Percentiles rank a stretch among this genome's conserved stretches.
Evolutionary conservation across 2,888 invertebrate genomes (phyloP).

Genomic region (Carpatolechia fugitivella): DNA sequence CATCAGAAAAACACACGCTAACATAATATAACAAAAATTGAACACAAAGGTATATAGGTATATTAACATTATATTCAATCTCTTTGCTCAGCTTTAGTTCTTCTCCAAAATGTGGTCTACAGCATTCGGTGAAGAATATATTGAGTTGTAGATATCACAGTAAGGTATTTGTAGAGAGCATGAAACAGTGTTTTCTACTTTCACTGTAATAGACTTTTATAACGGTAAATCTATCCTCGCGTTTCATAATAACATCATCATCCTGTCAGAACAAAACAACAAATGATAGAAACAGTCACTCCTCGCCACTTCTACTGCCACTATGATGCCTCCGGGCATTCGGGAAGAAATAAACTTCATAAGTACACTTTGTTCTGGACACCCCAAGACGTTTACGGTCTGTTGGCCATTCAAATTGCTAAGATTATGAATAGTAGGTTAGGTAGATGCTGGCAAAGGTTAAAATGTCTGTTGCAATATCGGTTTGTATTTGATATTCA

Average conservation of each 20-base stretch:
- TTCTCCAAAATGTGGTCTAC: no score
- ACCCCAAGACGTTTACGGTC: slow-evolving; percentile 17
- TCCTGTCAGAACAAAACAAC: slow-evolving; percentile 6
- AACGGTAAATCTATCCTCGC: neutral
- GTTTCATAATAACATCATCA: slow-evolving; percentile 3
- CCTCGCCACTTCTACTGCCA: neutral
- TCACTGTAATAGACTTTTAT: neutral
- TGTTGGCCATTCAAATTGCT: slow-evolving; percentile 18
- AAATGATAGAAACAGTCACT: slow-evolving; percentile 3
- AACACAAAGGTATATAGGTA: no score
- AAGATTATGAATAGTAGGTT: neutral
- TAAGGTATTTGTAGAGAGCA: no score
- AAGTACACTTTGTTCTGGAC: slow-evolving; percentile 17
- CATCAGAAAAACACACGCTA: no score
- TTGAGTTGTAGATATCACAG: no score
- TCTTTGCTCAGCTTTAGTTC: no score
- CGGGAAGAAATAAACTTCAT: neutral
- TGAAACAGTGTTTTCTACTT: neutral
- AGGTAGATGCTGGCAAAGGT: neutral
- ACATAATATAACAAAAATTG: no score
- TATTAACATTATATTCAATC: no score
- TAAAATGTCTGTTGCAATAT: neutral
- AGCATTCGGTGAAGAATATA: no score
- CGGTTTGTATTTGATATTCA: no score
- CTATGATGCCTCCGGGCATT: neutral